phyloP scores from a whole-genome alignment of 2,888 invertebrate genomes.

The Pardosa pseudoannulata region DNA sequence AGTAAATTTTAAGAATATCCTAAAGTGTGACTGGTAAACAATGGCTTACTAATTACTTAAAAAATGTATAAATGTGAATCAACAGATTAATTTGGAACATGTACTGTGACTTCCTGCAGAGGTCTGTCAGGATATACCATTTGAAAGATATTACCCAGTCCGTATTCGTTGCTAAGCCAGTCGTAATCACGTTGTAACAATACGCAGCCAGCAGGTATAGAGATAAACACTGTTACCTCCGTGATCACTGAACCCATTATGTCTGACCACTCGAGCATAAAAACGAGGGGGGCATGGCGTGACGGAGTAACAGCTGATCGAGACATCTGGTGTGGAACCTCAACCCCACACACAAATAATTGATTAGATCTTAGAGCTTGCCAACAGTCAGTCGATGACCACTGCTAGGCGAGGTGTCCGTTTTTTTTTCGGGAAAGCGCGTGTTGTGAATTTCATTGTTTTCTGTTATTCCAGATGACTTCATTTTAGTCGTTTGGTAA shows the following conservation, averaged over 20 bases:
- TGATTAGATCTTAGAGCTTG: neutral
- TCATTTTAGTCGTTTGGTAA: no score
- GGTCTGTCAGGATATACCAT: no score
- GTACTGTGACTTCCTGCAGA: no score
- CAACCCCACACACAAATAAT: neutral
- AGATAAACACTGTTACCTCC: neutral
- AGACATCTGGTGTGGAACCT: slow-evolving; percentile 1
- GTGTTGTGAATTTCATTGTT: no score
- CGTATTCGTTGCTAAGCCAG: neutral
- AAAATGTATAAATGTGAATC: no score
- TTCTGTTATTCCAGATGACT: no score
- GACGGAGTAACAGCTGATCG: neutral
- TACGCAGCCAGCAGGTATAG: neutral
- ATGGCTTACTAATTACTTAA: no score
- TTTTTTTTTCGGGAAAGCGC: no score
- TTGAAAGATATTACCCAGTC: no score
- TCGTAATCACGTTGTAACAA: neutral
- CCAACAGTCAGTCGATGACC: neutral
- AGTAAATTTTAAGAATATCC: no score
- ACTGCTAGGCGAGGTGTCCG: neutral
- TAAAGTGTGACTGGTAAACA: no score
- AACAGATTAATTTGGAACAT: no score
- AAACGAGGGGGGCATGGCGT: neutral
- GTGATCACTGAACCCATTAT: slow-evolving; percentile 1
- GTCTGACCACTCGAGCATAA: neutral